Evolutionary conservation across 2,797 vertebrate genomes (phyloP), one percentile per base, ranked within the genome.

Genomic region (Lithobates sylvaticus): DNA sequence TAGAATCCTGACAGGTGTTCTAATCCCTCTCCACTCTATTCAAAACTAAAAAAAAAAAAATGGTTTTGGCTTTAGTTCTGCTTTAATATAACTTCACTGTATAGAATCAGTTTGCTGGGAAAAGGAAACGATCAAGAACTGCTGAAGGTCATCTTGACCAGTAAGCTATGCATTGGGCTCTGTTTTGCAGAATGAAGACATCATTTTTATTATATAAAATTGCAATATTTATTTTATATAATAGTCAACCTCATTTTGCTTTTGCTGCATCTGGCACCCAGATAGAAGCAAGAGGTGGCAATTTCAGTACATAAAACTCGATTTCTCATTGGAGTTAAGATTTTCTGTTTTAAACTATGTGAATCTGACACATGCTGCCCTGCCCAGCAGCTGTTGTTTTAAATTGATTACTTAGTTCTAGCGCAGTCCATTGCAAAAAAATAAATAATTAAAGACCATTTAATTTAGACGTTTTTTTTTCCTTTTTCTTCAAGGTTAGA

Each of bases 331-430:
- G 2, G 44, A 39, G 70, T 72, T 27, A 76, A 9, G 29, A 58
- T 36, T 64, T 77, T 64, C 47, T 76, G 74, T 58, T 64, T 36
- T 10, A n/a, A n/a, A 77, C 64, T 23, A 65, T 77, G 34, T 54
- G 10, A 34, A 36, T 58, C 58, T 29, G 58, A 65, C 50, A 61
- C 58, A 77, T 64, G 23, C 32, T 39, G 76, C 76, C 76, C 21
- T 64, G 76, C 76, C 76, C 76, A 77, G 58, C 76, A 77, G 76
- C 76, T 77, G 76, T 64, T 73, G n/a, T 44, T 74, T 77, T 64
- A 23, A 32, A 64, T 64, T 29, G 32, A 36, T 61, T 58, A 65
- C 58, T 74, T 26, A 74, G 65, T 26, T 26, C 21, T 26, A 61
- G 29, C 7, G 23, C 29, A 64, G 32, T 21, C 47, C 29, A 76